These are phyloP conservation scores for Porites lutea DNA, from an alignment of 64 coral and sea anemone species.

Conservation along the genomic window DNA sequence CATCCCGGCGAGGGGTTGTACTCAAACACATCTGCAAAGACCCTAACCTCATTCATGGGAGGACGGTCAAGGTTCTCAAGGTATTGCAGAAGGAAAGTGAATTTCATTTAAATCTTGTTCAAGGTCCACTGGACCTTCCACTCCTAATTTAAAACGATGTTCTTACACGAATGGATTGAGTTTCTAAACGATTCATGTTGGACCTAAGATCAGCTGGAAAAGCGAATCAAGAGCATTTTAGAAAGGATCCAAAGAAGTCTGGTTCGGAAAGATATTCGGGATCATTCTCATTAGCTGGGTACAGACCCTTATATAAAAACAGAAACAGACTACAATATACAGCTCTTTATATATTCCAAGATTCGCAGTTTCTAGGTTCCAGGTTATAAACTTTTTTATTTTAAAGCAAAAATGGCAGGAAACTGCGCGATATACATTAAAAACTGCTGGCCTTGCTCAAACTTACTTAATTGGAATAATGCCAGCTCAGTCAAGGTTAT, in stretches of 20 bases:
- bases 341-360: not conserved
- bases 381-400: constrained; percentile 78
- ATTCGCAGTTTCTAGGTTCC: constrained; percentile 75
- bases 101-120: not conserved
- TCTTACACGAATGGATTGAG: constrained; percentile 69
- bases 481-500: too few relatives aligned
- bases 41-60: not conserved
- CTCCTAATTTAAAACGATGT: constrained; percentile 75
- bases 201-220: constrained; percentile 24
- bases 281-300: too few relatives aligned
- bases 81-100: constrained; percentile 58
- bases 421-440: not conserved
- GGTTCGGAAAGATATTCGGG: not conserved
- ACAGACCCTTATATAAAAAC: too few relatives aligned
- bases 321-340: too few relatives aligned
- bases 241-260: constrained; percentile 50
- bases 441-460: not conserved
- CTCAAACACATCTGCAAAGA: constrained; percentile 5
- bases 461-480: too few relatives aligned
- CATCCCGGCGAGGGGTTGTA: constrained; percentile 53
- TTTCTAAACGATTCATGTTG: constrained; percentile 43
- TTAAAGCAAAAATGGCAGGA: constrained; percentile 32
- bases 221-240: constrained; percentile 41
- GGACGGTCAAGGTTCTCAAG: constrained; percentile 53
- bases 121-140: constrained; percentile 64